A percentile compares a stretch with the other conserved stretches of the same genome.
phyloP scores from a whole-genome alignment of 2,888 invertebrate species.

The Idaea aversata region DNA sequence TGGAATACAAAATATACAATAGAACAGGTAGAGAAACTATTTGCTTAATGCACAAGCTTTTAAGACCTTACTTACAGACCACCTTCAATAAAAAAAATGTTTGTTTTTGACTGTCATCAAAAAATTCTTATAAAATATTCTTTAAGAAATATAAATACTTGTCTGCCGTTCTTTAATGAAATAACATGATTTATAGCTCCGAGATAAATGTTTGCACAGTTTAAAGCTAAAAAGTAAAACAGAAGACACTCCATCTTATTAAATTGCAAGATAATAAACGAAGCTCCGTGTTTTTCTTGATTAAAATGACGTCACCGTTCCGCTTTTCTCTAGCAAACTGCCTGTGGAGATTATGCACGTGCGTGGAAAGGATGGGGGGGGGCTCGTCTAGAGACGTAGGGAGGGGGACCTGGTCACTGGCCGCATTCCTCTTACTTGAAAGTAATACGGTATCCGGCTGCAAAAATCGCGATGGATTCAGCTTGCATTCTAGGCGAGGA shows the following conservation, averaged over 20 bases:
- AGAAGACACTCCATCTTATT: neutral
- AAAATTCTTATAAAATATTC: too few relatives aligned
- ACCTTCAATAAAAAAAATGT: neutral
- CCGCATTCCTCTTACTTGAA: constrained; percentile 78
- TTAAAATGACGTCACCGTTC: constrained; percentile 19
- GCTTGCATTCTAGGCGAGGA: constrained; percentile 28
- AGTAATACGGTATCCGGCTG: constrained; percentile 76
- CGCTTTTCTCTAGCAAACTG: constrained; percentile 16
- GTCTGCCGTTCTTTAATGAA: constrained; percentile 43
- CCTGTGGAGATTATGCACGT: constrained; percentile 22
- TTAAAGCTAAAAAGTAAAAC: neutral
- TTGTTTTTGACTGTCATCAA: too few relatives aligned
- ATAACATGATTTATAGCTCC: constrained; percentile 47
- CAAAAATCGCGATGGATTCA: constrained; percentile 60
- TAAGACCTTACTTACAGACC: neutral
- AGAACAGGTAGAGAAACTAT: neutral
- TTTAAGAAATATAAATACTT: constrained; percentile 42
- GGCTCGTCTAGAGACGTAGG: constrained; percentile 18
- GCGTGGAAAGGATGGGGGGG: constrained; percentile 11
- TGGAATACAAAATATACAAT: neutral
- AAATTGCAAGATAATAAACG: neutral
- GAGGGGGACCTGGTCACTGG: constrained; percentile 64
- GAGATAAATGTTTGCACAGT: constrained; percentile 41
- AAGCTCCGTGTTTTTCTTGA: constrained; percentile 15
- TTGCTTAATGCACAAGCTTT: neutral